Conservation (phyloP, 2,797 vertebrate species). For the Clarias platycephalus region DNA sequence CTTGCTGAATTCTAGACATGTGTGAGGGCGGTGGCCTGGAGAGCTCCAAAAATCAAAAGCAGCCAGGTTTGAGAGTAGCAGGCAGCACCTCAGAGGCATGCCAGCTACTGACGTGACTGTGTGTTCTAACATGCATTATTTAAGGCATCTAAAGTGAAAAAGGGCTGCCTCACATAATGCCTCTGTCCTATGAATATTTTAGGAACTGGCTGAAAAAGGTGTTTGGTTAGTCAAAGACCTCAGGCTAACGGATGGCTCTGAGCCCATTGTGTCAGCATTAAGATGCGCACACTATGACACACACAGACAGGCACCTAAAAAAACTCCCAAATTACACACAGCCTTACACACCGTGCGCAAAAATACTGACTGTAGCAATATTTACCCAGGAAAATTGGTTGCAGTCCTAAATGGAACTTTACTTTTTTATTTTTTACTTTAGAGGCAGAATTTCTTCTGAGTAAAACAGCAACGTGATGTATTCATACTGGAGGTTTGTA, state of each 20-base stretch:
- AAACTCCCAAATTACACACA: constrained; percentile 45
- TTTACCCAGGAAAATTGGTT: not conserved
- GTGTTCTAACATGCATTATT: constrained; percentile 79
- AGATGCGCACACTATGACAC: constrained; percentile 27
- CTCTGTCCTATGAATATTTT: constrained; percentile 79
- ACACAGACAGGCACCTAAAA: constrained; percentile 36
- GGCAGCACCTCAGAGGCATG: constrained; percentile 51
- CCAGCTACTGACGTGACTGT: constrained; percentile 62
- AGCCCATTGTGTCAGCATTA: constrained; percentile 57
- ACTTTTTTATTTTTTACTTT: not conserved
- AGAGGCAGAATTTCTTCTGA: constrained; percentile 14
- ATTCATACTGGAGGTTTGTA: not conserved
- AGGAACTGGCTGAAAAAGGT: constrained; percentile 73
- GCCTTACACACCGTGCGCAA: not conserved
- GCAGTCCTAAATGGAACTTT: not conserved
- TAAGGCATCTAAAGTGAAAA: constrained; percentile 80
- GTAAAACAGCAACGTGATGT: not conserved
- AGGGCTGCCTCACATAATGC: constrained; percentile 71
- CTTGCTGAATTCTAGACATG: constrained; percentile 1
- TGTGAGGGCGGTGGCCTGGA: constrained; percentile 36
- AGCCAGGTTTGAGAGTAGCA: constrained; percentile 45
- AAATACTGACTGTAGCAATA: not conserved
- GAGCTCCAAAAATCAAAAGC: constrained; percentile 48
- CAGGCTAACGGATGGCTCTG: constrained; percentile 71
- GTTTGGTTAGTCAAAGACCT: constrained; percentile 77